Evolutionary conservation across 2,113 vertebrate species (phyloP), one percentile per base, ranked within the genome.

Genomic region (Phasianus colchicus): DNA sequence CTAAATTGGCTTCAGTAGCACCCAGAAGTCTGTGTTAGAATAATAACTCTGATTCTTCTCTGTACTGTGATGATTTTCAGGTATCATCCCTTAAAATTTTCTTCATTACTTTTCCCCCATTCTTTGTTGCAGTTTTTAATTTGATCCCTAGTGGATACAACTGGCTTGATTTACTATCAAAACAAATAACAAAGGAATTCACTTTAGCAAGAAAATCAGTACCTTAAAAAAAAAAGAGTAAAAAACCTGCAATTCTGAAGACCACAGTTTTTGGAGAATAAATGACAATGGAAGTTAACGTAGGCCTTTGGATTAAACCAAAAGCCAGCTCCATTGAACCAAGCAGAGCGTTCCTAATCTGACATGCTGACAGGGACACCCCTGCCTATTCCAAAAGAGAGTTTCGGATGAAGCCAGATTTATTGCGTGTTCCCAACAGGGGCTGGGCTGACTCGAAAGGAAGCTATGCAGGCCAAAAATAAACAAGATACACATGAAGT

Each of bases 401-500:
- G 74, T 90, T 96, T 95, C 88, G 75, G 90, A 88, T 70, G 76
- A 50, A 94, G 92, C 95, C 94, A 97, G 94, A 96, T 94, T 94
- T 88, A 88, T 91, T 76, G 89, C 90, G 78, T 90, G 80, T 93
- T 97, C 90, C 92, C 88, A 94, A 81, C 69, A 91, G 93, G 77
- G 93, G 73, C 88, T 96, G 94, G 86, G 76, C 48, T 86, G 83
- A 36, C 86, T 95, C 95, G 90, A 95, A 58, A 90, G 95, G 95
- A 95, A 97, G 80, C 24, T 48, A 65, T 63, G 18, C 65, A 78
- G 76, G 94, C 95, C 96, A 97, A 88, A 89, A 97, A 84, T 94
- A 97, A 97, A 95, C 91, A 95, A 95, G 93, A 95, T 73, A 84
- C 94, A 95, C 80, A 95, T 96, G 96, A 95, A 89, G 70, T 40